Evolutionary conservation across 2,888 invertebrate species (phyloP).

Genomic region (Spilosoma lubricipeda): DNA sequence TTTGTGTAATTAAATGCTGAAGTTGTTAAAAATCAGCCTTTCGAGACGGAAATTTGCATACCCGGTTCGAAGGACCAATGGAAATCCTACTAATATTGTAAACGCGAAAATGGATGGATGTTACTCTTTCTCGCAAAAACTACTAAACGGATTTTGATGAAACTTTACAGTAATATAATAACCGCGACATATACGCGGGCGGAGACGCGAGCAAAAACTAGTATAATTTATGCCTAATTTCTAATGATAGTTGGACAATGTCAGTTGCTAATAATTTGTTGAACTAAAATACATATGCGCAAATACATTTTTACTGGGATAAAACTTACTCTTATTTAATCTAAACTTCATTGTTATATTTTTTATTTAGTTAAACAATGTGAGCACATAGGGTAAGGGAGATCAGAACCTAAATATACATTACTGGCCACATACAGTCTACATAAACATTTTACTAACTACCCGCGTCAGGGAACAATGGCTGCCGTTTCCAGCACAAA

Average conservation of each 20-base stretch:
- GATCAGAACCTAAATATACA: conserved; percentile 13
- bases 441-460: conserved; percentile 44
- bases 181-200: no score
- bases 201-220: no score
- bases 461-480: conserved; percentile 36
- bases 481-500: conserved; percentile 14
- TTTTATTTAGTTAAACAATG: not conserved
- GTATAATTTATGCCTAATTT: no score
- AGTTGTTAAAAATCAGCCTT: not conserved
- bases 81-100: no score
- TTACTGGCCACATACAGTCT: conserved; percentile 6
- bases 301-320: not conserved
- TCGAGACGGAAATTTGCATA: not conserved
- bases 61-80: not conserved
- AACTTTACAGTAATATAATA: no score
- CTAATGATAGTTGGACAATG: not conserved
- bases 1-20: no score
- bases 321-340: not conserved
- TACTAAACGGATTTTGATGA: no score
- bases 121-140: no score
- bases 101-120: no score
- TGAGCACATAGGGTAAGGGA: not conserved
- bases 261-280: not conserved
- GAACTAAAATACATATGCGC: not conserved
- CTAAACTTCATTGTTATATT: not conserved